Evolutionary conservation across 1,140 invertebrate species (phyloP), one percentile per base, ranked within the genome.

Genomic region (Steinernema feltiae): DNA sequence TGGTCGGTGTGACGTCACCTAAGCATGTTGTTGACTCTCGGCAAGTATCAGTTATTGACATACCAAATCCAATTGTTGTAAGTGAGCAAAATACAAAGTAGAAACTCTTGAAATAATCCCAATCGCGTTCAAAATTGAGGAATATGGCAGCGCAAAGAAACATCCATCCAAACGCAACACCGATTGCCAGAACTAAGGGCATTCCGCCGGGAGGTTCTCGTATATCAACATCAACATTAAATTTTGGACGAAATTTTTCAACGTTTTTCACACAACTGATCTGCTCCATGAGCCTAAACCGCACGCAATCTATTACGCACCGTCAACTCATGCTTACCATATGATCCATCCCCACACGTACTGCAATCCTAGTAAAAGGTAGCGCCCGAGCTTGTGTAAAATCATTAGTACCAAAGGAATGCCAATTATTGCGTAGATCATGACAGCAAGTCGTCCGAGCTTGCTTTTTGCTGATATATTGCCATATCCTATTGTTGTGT

Each of bases 41-140:
- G n/a, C n/a, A n/a, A n/a, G n/a, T n/a, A n/a, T n/a, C n/a, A n/a
- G n/a, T n/a, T n/a, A n/a, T n/a, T n/a, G 48, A 48, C 74, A 12
- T 72, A 84, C 83, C 84, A 63, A 84, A 85, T 71, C 84, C 84
- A 72, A 85, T 85, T 1, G 84, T 85, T 15, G 84, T 85, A 3
- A 85, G 71, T 21, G 80, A 82, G 73, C 83, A 85, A 71, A 85
- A 85, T 70, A 85, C 85, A 71, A 85, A 85, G 71, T 86, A 85
- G 69, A 85, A 85, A 73, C 83, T 84, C 74, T 85, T 85, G 32
- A 85, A 85, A 73, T 85, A 85, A 70, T 85, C 84, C 84, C 85
- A 85, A 71, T 86, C 84, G 48, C 86, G 78, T 75, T 85, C 84
- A 48, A 85, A 86, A 75, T 81, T 32, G 18, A 85, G 73, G 69